phyloP scores from a whole-genome alignment of 2,797 vertebrate genomes.

The Semaprochilodus insignis region DNA sequence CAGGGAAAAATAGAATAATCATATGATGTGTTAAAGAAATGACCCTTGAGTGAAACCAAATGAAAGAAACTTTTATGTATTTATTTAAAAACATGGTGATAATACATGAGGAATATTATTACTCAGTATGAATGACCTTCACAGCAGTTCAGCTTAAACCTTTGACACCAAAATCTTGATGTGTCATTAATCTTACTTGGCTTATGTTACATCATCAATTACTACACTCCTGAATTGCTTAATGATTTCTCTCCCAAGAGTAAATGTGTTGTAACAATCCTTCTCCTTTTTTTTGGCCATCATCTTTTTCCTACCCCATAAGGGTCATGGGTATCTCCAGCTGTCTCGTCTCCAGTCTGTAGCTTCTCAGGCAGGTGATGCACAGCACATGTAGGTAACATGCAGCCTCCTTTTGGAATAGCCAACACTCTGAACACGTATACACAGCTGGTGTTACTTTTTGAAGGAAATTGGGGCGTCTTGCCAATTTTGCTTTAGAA shows the following conservation, averaged over 20 bases:
- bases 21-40: no score
- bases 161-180: neutral
- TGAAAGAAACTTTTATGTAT: no score
- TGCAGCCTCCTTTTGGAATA: neutral
- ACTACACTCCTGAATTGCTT: neutral
- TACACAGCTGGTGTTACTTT: neutral
- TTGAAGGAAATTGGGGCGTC: neutral
- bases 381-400: slow-evolving; percentile 52
- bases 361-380: slow-evolving; percentile 17
- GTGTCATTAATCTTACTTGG: neutral
- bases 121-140: neutral
- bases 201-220: neutral
- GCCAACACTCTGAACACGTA: neutral
- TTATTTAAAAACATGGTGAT: neutral
- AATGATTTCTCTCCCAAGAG: neutral
- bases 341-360: slow-evolving; percentile 62
- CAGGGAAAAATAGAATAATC: no score
- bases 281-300: slow-evolving; percentile 48
- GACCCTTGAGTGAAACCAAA: no score
- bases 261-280: neutral
- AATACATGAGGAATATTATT: neutral
- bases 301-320: slow-evolving; percentile 60
- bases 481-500: neutral
- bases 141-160: neutral
- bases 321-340: slow-evolving; percentile 40